Conservation (phyloP, 2,113 vertebrate species). For the Himantopus leucocephalus region DNA sequence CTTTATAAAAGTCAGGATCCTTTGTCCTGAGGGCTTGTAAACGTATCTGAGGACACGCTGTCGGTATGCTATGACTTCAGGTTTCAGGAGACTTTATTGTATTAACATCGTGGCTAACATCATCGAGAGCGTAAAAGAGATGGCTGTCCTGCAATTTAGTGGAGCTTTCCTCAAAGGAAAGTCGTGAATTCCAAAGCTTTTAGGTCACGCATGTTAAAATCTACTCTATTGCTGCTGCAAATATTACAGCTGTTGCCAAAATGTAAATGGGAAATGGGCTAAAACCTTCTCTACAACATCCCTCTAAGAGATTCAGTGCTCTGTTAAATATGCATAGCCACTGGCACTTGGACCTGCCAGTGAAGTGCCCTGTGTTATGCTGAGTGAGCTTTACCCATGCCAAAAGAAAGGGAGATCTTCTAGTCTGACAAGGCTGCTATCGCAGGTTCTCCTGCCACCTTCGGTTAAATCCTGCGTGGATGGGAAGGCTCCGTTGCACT, state of each 20-base stretch:
- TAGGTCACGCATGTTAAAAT: conserved; percentile 41
- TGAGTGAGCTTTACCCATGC: neutral
- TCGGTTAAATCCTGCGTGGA: neutral
- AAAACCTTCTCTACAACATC: neutral
- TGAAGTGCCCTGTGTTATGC: neutral
- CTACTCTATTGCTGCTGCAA: neutral
- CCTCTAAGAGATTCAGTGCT: neutral
- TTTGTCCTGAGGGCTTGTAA: neutral
- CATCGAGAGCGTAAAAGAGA: neutral
- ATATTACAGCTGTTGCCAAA: conserved; percentile 24
- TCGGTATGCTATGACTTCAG: neutral
- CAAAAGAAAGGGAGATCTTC: neutral
- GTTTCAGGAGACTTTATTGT: neutral
- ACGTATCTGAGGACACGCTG: rapidly evolving
- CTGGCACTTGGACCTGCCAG: neutral
- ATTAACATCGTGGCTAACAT: neutral
- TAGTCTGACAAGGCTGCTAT: neutral
- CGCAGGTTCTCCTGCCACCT: neutral
- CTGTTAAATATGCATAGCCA: neutral
- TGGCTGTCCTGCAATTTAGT: neutral
- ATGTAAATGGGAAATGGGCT: neutral
- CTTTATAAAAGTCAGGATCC: neutral
- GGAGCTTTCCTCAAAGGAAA: conserved; percentile 35
- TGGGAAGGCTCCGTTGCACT: neutral
- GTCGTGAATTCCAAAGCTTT: conserved; percentile 61